Conservation (phyloP, 1,140 invertebrate genomes). For the Drosophila insularis region DNA sequence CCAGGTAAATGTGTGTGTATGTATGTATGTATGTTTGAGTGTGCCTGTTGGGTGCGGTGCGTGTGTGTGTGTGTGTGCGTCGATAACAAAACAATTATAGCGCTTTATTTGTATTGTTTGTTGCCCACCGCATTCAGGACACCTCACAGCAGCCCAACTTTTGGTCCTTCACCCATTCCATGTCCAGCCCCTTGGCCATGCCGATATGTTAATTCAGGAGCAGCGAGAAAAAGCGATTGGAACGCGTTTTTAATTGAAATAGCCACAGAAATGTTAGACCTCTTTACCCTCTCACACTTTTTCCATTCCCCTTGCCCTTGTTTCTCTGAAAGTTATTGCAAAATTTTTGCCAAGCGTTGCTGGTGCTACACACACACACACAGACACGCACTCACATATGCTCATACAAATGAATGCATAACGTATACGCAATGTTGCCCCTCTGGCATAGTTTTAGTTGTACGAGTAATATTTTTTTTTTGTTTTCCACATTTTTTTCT, state of each 20-base stretch:
- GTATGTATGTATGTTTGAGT: constrained; percentile 10
- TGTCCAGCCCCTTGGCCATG: constrained; percentile 45
- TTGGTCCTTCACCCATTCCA: background rate
- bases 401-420: background rate
- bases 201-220: constrained; percentile 55
- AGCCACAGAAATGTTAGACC: constrained; percentile 49
- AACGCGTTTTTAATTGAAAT: constrained; percentile 64
- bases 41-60: background rate
- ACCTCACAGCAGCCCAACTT: too few species aligned
- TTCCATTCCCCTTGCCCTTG: background rate
- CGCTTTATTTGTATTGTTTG: constrained; percentile 60
- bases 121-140: background rate
- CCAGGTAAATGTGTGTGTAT: constrained; percentile 16
- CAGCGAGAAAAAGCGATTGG: constrained; percentile 23
- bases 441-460: constrained; percentile 2
- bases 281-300: too few species aligned
- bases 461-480: background rate
- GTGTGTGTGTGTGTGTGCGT: constrained; percentile 38
- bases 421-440: constrained; percentile 3
- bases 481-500: background rate
- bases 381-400: background rate
- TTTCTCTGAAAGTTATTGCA: background rate
- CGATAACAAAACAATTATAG: constrained; percentile 77
- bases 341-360: background rate
- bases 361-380: background rate